Percentiles rank a stretch among this genome's conserved stretches.
Evolutionary conservation across 2,888 invertebrate genomes (phyloP).

Genomic region (Drosophila niveifrons): DNA sequence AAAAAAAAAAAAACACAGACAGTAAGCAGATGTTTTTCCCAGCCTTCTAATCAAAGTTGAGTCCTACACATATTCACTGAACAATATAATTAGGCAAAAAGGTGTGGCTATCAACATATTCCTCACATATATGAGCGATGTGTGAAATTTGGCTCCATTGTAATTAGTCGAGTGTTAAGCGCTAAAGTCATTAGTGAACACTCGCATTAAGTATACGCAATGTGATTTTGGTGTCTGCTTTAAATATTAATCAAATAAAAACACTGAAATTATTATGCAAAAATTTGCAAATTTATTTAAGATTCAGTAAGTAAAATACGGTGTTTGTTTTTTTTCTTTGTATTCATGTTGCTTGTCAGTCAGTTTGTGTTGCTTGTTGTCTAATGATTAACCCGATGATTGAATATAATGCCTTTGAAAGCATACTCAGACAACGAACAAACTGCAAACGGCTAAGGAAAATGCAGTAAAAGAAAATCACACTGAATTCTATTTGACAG

Average conservation of each 20-base stretch:
- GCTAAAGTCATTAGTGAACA: constrained; percentile 47
- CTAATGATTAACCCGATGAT: constrained; percentile 61
- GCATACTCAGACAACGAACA: constrained; percentile 36
- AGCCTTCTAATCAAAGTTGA: constrained; percentile 40
- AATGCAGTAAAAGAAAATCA: constrained; percentile 17
- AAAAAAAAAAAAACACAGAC: constrained; percentile 26
- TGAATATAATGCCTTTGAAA: constrained; percentile 57
- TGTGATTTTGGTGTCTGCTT: background rate
- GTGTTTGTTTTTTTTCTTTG: constrained; percentile 11
- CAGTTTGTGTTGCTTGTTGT: constrained; percentile 35
- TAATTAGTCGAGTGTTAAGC: constrained; percentile 50
- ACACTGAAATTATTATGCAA: constrained; percentile 28
- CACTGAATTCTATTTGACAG: background rate
- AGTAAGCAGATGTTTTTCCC: constrained; percentile 46
- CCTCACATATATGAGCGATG: constrained; percentile 27
- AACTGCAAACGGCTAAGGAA: constrained; percentile 37
- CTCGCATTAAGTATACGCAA: constrained; percentile 50
- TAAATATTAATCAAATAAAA: constrained; percentile 21
- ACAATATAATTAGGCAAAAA: constrained; percentile 70
- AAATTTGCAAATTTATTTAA: constrained; percentile 36
- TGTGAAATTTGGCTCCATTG: constrained; percentile 30
- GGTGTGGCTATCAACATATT: constrained; percentile 24
- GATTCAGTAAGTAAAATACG: background rate
- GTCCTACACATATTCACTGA: constrained; percentile 58
- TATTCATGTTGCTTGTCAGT: constrained; percentile 18